Conservation (phyloP, 37 sponge, comb jelly and placozoan species). For the Spongilla lacustris region DNA sequence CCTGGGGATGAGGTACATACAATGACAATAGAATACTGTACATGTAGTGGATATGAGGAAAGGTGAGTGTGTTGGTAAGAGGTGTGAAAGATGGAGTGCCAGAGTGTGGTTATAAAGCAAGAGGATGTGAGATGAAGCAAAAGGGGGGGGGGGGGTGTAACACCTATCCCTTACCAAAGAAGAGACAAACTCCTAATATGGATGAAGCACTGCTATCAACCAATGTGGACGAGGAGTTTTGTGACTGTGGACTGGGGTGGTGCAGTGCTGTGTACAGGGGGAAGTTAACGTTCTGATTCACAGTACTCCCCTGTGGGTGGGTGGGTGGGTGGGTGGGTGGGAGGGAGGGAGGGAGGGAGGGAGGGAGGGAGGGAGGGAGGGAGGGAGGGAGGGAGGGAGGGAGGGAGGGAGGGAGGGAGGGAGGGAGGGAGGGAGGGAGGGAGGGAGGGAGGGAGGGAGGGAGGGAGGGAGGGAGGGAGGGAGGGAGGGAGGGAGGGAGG, state of each 20-base stretch:
- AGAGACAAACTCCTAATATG: constrained; percentile 59
- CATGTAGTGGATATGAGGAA: no score
- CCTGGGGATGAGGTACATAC: background rate
- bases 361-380: background rate
- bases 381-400: no score
- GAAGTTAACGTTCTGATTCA: constrained; percentile 84
- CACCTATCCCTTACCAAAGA: constrained; percentile 68
- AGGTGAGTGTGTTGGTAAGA: no score
- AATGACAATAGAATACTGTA: background rate
- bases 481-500: no score
- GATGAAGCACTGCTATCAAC: background rate
- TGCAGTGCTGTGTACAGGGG: constrained; percentile 14
- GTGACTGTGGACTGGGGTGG: background rate
- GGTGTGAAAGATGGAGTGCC: no score
- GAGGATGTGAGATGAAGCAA: background rate
- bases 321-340: background rate
- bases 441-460: no score
- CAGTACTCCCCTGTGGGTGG: constrained; percentile 86
- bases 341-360: background rate
- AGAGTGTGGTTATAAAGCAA: no score
- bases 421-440: no score
- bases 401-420: no score
- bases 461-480: no score
- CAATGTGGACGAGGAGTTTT: background rate
- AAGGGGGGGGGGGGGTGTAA: background rate